Base-by-base conservation (phyloP, 2,888 invertebrate genomes). In the Acleris laterana region DNA sequence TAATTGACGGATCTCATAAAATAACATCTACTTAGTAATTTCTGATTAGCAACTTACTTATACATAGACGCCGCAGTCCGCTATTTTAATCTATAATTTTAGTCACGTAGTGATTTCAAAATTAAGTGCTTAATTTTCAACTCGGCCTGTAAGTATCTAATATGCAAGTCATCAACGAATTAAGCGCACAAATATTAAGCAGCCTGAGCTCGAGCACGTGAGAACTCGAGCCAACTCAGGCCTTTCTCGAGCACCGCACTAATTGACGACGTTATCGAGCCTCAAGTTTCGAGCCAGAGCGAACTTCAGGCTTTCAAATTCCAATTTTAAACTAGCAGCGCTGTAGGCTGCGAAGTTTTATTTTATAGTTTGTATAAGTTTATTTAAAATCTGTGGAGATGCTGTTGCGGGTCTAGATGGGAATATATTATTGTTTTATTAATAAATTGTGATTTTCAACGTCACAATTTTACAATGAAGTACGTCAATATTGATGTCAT, bases 251-350 rank as follows among this genome's bases (percentile, higher is more conserved):
- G 72, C 73, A 73, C 77, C 79, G 79, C 79, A 84, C 85, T 90
- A 92, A 91, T 90, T 91, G 89, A 87, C 85, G 89, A 88, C 79
- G 82, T 79, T 84, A 89, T 88, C 84, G 84, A 84, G 81, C 81
- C 78, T 84, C 74, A 84, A 85, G 84, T 84, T 83, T 80, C 73
- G 72, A 79, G 81, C 80, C 73, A 71, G 69, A 77, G 74, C 80
- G 74, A 89, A 89, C 85, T 89, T 84, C n/a, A 72, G 69, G 77
- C 78, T 81, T 83, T 81, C 80, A 82, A 85, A 88, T 86, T 84
- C 78, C 81, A 85, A 87, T 88, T 89, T 90, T 82, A 86, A 89
- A 89, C 87, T 85, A 84, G 77, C 77, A 85, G 74, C 77, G 69
- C 74, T 77, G 74, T 78, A 77, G 79, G 72, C 68, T 68, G 70